Percentiles rank a stretch among this genome's conserved stretches.
phyloP scores from a whole-genome alignment of 1,140 invertebrate species.

The Lucilia cuprina region DNA sequence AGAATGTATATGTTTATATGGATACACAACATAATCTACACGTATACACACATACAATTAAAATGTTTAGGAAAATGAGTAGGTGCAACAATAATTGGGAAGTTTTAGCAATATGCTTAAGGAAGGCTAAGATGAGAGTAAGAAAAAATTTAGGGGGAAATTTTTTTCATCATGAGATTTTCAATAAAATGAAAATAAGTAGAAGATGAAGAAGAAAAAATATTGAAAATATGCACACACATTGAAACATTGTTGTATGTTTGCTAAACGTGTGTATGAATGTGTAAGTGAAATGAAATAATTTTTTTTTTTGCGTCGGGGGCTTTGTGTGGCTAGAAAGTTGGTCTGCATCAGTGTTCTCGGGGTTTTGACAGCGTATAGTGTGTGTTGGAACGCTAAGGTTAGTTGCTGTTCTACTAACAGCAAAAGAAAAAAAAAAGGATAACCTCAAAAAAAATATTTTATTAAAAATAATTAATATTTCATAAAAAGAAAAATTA shows the following conservation, averaged over 20 bases:
- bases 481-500: constrained; percentile 15
- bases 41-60: not conserved
- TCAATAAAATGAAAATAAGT: constrained; percentile 1
- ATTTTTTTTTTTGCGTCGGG: constrained; percentile 37
- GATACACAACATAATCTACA: not conserved
- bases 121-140: not conserved
- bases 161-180: constrained; percentile 8
- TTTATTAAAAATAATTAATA: not conserved
- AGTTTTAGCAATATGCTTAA: not conserved
- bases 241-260: constrained; percentile 38
- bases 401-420: constrained; percentile 54
- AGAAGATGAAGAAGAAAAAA: not conserved
- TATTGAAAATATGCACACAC: constrained; percentile 4
- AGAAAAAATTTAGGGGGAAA: constrained; percentile 20
- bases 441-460: not conserved
- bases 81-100: constrained; percentile 16
- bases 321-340: constrained; percentile 54
- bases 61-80: constrained; percentile 8
- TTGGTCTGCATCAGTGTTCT: constrained; percentile 63
- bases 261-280: not conserved
- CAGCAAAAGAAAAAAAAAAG: constrained; percentile 23
- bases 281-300: constrained; percentile 36
- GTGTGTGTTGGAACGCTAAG: constrained; percentile 64
- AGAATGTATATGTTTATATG: not conserved
- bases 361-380: constrained; percentile 64